phyloP scores from a whole-genome alignment of 2,888 invertebrate genomes.

The Lycocerus yunnanus region DNA sequence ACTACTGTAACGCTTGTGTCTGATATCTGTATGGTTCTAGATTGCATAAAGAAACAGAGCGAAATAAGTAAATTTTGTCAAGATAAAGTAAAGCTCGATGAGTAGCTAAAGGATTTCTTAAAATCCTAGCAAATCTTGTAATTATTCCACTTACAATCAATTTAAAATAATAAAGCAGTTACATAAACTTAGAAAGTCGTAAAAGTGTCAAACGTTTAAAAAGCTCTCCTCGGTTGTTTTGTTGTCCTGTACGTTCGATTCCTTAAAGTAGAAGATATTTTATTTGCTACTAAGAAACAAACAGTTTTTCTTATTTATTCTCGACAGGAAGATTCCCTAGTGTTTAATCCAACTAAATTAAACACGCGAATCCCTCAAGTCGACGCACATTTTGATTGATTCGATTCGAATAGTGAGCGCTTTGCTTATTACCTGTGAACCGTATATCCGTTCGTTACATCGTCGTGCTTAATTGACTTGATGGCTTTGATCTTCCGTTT shows the following conservation, averaged over 20 bases:
- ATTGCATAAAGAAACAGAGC: no score
- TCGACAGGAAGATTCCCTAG: neutral
- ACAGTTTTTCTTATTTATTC: neutral
- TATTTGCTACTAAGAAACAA: neutral
- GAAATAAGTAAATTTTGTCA: no score
- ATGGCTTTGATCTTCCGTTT: constrained; percentile 31
- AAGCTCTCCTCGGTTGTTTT: neutral
- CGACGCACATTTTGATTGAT: constrained; percentile 26
- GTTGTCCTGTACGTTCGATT: neutral
- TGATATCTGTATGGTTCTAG: no score
- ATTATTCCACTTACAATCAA: neutral
- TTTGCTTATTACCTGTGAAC: constrained; percentile 24
- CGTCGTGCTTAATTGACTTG: constrained; percentile 31
- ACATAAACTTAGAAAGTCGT: neutral
- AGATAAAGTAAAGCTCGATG: neutral
- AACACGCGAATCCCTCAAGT: constrained; percentile 19
- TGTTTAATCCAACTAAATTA: constrained; percentile 15
- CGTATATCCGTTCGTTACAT: constrained; percentile 28
- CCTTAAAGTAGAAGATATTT: neutral
- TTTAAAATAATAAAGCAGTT: neutral
- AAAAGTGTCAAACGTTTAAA: neutral
- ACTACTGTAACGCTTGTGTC: no score
- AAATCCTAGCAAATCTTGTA: neutral
- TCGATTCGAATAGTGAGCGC: constrained; percentile 23
- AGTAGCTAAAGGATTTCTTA: neutral